Percentiles rank a stretch among this genome's conserved stretches.
These are phyloP conservation scores for Rhinichthys klamathensis DNA, from an alignment of 2,113 vertebrate species.

Conservation along the genomic window DNA sequence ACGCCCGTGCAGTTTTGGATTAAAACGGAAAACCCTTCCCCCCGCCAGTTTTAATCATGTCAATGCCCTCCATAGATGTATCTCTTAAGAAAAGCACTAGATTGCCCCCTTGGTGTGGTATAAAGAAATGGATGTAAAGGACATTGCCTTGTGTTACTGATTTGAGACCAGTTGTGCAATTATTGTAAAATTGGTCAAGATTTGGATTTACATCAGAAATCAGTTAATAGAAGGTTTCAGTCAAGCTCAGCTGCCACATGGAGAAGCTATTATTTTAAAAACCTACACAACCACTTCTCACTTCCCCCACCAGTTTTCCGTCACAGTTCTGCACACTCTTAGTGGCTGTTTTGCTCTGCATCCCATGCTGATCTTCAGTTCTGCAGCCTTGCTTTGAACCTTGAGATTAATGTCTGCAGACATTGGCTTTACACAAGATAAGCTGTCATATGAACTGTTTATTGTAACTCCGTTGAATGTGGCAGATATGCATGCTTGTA, in stretches of 20 bases:
- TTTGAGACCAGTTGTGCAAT: neutral
- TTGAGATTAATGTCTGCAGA: neutral
- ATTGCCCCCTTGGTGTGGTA: neutral
- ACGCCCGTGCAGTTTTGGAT: slow-evolving; percentile 28
- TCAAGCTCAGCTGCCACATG: slow-evolving; percentile 54
- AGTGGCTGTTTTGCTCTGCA: neutral
- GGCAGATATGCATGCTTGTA: neutral
- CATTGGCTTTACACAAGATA: neutral
- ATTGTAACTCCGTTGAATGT: neutral
- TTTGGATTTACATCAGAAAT: neutral
- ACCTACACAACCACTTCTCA: slow-evolving; percentile 53
- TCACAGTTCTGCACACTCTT: slow-evolving; percentile 51
- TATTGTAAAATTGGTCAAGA: neutral
- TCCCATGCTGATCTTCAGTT: neutral
- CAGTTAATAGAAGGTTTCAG: slow-evolving; percentile 10
- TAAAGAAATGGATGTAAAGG: neutral
- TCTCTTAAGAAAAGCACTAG: neutral
- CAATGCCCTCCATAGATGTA: slow-evolving; percentile 7
- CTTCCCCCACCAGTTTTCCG: slow-evolving; percentile 62
- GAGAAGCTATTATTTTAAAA: slow-evolving; percentile 62
- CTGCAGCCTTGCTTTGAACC: neutral
- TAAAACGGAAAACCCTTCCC: neutral
- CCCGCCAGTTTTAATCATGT: neutral
- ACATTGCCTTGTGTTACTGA: slow-evolving; percentile 3
- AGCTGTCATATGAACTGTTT: neutral